These are phyloP conservation scores for Allacma fusca DNA, from an alignment of 2,888 invertebrate species.

Conservation along the genomic window DNA sequence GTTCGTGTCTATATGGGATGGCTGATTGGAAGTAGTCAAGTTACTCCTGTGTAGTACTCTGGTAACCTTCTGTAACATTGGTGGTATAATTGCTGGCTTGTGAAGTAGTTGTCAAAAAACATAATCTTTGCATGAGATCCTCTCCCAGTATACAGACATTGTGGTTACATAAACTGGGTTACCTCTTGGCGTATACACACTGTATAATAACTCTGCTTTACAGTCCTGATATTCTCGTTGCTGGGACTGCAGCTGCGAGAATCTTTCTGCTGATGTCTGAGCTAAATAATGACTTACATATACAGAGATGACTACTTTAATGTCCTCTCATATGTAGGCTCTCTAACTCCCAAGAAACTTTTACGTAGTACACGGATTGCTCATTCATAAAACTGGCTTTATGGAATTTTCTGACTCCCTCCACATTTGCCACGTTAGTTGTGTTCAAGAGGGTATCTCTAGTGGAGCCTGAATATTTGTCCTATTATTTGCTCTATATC, in stretches of 20 bases:
- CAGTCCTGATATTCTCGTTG: neutral
- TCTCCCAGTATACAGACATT: neutral
- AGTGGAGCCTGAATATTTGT: neutral
- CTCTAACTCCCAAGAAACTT: too few relatives aligned
- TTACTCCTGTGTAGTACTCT: too few relatives aligned
- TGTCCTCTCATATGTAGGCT: too few relatives aligned
- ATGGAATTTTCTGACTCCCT: neutral
- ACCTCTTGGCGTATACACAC: conserved; percentile 4
- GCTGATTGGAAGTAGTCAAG: too few relatives aligned
- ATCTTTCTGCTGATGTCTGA: too few relatives aligned
- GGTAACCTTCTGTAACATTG: neutral
- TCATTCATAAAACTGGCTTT: neutral
- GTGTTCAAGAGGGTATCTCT: neutral
- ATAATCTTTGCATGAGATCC: neutral
- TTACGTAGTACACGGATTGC: too few relatives aligned
- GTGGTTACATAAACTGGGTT: conserved; percentile 20
- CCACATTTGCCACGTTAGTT: neutral
- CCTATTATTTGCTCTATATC: neutral
- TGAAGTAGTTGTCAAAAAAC: too few relatives aligned
- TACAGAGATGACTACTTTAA: too few relatives aligned
- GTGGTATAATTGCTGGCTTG: too few relatives aligned
- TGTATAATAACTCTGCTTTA: neutral
- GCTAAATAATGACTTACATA: too few relatives aligned
- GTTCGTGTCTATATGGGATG: too few relatives aligned
- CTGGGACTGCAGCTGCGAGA: neutral